phyloP scores from a whole-genome alignment of 1,140 invertebrate genomes.

The Leptoteleia sp. region DNA sequence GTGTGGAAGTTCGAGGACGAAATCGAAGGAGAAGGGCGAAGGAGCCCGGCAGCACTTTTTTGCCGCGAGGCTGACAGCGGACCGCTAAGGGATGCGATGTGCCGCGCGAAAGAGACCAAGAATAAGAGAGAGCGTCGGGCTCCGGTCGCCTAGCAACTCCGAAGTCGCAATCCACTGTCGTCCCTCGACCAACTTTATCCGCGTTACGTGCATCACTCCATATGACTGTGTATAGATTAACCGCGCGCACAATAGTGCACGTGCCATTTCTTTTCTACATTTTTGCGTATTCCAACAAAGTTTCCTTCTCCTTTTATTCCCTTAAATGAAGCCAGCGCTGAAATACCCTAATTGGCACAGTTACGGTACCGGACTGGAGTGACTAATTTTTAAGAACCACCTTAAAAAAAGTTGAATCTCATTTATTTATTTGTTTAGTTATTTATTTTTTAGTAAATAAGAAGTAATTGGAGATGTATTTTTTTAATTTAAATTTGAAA shows the following conservation, averaged over 20 bases:
- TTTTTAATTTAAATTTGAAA: no score
- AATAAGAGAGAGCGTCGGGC: slow-evolving; percentile 40
- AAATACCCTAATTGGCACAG: no score
- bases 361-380: no score
- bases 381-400: no score
- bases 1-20: slow-evolving; percentile 40
- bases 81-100: slow-evolving; percentile 48
- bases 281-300: no score
- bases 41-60: slow-evolving; percentile 42
- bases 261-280: neutral
- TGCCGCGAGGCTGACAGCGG: slow-evolving; percentile 23
- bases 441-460: no score
- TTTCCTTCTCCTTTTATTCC: no score
- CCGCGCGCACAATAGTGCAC: neutral
- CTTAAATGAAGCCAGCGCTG: no score
- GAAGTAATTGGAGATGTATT: no score
- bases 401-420: no score
- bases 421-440: no score
- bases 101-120: slow-evolving; percentile 24
- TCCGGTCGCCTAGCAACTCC: slow-evolving; percentile 64
- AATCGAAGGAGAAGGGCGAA: slow-evolving; percentile 16
- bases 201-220: slow-evolving; percentile 15
- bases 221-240: slow-evolving; percentile 12
- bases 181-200: slow-evolving; percentile 35
- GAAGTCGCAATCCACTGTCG: slow-evolving; percentile 43